Conservation (phyloP, 1,140 invertebrate species). For the Druon quercuslanigerum region DNA sequence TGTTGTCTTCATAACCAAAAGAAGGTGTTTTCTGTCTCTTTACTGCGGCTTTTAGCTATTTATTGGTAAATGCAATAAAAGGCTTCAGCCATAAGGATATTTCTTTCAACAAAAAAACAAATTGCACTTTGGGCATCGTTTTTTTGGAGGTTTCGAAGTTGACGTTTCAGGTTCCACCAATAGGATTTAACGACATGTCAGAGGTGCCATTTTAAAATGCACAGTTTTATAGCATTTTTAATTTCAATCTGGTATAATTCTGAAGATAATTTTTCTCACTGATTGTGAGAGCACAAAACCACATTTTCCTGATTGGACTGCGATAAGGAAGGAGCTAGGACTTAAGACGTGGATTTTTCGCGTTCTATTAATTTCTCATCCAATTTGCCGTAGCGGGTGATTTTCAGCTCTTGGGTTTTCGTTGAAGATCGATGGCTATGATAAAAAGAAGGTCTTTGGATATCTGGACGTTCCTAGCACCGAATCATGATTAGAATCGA, state of each 20-base stretch:
- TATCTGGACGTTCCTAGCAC: constrained; percentile 25
- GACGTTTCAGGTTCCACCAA: no score
- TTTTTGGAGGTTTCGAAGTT: no score
- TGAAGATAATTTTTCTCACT: neutral
- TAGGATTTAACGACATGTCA: no score
- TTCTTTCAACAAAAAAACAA: no score
- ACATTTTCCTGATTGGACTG: constrained; percentile 9
- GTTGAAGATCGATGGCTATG: neutral
- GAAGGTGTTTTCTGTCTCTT: no score
- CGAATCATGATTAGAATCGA: constrained; percentile 26
- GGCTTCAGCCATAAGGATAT: no score
- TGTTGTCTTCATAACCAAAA: no score
- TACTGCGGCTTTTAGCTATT: no score
- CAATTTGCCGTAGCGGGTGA: constrained; percentile 43
- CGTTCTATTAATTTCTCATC: constrained; percentile 49
- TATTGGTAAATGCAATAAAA: no score
- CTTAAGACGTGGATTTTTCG: constrained; percentile 29
- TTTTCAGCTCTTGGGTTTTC: neutral
- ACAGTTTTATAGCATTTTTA: no score
- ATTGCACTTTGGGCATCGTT: no score
- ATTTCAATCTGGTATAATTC: neutral
- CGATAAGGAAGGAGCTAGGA: neutral
- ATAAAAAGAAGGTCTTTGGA: constrained; percentile 7
- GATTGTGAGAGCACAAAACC: neutral
- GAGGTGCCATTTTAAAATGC: no score